These are phyloP conservation scores for Uropsilus gracilis DNA, from an alignment of 2,113 vertebrate species.

Conservation along the genomic window DNA sequence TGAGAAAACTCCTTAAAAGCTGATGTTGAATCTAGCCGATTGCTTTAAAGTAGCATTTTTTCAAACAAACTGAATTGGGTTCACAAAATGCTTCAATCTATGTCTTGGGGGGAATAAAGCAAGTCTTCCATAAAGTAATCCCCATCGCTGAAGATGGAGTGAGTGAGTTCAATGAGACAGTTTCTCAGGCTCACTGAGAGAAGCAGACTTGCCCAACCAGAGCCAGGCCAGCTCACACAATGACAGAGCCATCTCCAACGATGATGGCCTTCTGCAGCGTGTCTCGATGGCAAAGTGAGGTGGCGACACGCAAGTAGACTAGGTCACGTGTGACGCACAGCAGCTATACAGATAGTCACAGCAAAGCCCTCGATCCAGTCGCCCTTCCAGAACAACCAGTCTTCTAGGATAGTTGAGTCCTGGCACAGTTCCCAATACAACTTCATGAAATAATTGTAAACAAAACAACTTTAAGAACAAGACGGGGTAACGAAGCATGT, in stretches of 20 bases:
- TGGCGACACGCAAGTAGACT: too few relatives aligned
- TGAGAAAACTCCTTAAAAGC: not conserved
- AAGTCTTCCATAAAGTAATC: not conserved
- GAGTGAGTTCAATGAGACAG: not conserved
- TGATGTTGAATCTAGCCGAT: not conserved
- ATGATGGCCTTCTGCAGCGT: not conserved
- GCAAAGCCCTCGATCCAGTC: too few relatives aligned
- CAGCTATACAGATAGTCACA: too few relatives aligned
- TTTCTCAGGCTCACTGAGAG: not conserved
- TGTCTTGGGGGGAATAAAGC: not conserved
- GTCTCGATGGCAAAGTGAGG: not conserved
- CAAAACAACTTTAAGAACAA: not conserved
- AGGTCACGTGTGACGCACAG: too few relatives aligned
- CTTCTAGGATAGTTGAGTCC: too few relatives aligned
- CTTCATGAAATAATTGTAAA: not conserved
- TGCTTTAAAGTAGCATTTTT: not conserved
- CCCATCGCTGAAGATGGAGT: not conserved
- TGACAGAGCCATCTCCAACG: not conserved
- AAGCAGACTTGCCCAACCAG: rapidly evolving
- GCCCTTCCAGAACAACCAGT: too few relatives aligned
- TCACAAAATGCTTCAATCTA: not conserved
- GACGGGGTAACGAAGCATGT: not conserved
- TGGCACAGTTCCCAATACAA: not conserved
- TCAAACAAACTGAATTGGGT: not conserved
- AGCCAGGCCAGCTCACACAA: not conserved